Evolutionary conservation across 2,888 invertebrate genomes (phyloP), one percentile per base, ranked within the genome.

Genomic region (Opisthograptis luteolata): DNA sequence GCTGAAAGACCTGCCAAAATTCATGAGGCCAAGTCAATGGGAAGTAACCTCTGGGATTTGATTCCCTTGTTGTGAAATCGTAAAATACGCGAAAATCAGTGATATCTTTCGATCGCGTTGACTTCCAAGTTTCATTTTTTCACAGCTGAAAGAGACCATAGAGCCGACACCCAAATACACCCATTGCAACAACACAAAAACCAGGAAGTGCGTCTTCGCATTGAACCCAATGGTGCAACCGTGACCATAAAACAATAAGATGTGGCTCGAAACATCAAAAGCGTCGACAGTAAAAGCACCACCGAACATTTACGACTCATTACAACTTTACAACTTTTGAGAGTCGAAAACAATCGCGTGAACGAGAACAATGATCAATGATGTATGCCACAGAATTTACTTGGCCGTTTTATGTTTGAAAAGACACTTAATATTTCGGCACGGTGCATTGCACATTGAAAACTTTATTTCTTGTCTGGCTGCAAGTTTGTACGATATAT

Each of bases 361-460:
- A 6, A 17, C 2, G 14, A 31, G 22, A 42, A 49, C 48, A 48
- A 48, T 48, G 15, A 30, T 6, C 17, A 22, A 35, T 25, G 28
- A 35, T 15, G 39, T 15, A 12, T 25, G 13, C 8, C 13, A 17
- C 12, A 9, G 10, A 8, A 15, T 28, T 12, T n/a, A 20, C 19
- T 12, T 35, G 28, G 6, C 20, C 25, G 19, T 27, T 42, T 24
- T 31, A 42, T 42, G 37, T 31, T 22, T 2, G 42, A 13, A 19
- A 14, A 37, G 31, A 14, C 32, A 37, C 19, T 42, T 5, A 30
- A 37, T 10, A 37, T 32, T 49, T 49, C 48, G 48, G n/a, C 37
- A 37, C 32, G 25, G 42, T 14, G 20, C 1, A 8, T 34, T 10
- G 10, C n/a, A 24, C 4, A 37, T 9, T 47, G 12, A 9, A 6